Conservation (phyloP, 2,888 invertebrate genomes). For the Drosophila rubida region DNA sequence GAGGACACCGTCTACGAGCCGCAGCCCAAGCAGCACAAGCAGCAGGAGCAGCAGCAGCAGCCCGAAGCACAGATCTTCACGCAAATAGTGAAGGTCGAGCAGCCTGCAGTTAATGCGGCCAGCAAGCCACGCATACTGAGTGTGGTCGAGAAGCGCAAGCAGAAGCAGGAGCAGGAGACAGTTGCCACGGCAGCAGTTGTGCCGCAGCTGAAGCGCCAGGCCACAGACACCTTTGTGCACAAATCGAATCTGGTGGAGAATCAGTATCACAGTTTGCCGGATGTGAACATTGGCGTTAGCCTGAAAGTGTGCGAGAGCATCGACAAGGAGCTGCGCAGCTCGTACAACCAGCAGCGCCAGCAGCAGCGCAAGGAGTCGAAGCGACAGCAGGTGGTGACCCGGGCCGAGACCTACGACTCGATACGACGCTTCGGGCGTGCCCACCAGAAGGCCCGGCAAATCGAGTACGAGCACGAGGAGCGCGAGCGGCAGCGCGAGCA, state of each 20-base stretch:
- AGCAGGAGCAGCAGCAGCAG: not conserved
- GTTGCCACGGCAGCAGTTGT: slow-evolving; percentile 25
- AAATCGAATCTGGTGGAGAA: slow-evolving; percentile 86
- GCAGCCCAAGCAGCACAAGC: slow-evolving; percentile 60
- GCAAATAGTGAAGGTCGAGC: slow-evolving; percentile 77
- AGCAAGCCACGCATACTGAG: slow-evolving; percentile 87
- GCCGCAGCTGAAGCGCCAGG: slow-evolving; percentile 66
- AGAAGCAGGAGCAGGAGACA: slow-evolving; percentile 64
- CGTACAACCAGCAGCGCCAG: slow-evolving; percentile 80
- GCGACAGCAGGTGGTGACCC: slow-evolving; percentile 57
- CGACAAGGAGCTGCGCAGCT: slow-evolving; percentile 88
- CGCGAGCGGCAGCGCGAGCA: slow-evolving; percentile 49
- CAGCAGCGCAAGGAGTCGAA: slow-evolving; percentile 67
- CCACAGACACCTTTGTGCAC: slow-evolving; percentile 63
- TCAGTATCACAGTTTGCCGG: slow-evolving; percentile 90
- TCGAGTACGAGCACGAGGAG: slow-evolving; percentile 57
- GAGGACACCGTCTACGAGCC: slow-evolving; percentile 82
- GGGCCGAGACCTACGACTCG: slow-evolving; percentile 82
- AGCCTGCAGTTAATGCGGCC: slow-evolving; percentile 81
- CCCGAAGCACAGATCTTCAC: slow-evolving; percentile 71
- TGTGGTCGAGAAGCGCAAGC: slow-evolving; percentile 84
- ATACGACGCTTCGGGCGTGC: slow-evolving; percentile 83
- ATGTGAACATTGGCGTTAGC: slow-evolving; percentile 89
- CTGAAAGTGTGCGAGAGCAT: slow-evolving; percentile 90
- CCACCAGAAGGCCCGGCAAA: slow-evolving; percentile 82